Conservation (phyloP, 2,797 vertebrate species). For the Cephalopachus bancanus region DNA sequence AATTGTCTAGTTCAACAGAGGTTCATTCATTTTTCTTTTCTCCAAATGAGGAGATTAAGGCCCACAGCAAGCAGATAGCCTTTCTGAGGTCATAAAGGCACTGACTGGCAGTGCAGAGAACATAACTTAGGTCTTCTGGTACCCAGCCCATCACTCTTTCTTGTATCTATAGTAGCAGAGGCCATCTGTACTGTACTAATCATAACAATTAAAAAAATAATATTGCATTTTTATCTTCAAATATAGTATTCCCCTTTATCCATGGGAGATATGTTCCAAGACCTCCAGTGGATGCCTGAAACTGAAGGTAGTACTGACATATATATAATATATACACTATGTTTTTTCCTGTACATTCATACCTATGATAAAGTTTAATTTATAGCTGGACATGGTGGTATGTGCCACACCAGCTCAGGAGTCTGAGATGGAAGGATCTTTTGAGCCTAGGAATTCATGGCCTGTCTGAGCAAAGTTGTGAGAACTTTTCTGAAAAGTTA, state of each 20-base stretch:
- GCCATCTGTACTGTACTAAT: neutral
- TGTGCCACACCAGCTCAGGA: neutral
- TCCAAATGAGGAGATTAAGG: neutral
- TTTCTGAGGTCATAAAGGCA: neutral
- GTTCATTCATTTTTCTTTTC: neutral
- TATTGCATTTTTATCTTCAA: neutral
- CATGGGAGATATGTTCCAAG: neutral
- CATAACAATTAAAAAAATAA: constrained; percentile 23
- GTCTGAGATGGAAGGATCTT: neutral
- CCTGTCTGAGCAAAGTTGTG: neutral
- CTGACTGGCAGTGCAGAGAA: neutral
- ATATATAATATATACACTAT: neutral
- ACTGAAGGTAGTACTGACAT: neutral
- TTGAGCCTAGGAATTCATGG: neutral
- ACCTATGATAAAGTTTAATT: neutral
- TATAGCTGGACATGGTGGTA: neutral
- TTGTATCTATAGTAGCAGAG: neutral
- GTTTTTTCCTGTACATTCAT: neutral
- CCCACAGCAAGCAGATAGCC: neutral
- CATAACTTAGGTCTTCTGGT: neutral
- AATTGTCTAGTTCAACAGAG: neutral
- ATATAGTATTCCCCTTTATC: neutral
- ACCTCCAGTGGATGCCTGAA: neutral
- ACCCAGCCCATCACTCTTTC: neutral
- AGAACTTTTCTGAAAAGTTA: neutral